A percentile compares a stretch with the other conserved stretches of the same genome.
phyloP scores from a whole-genome alignment of 2,113 vertebrate species.

The Crotalus viridis region DNA sequence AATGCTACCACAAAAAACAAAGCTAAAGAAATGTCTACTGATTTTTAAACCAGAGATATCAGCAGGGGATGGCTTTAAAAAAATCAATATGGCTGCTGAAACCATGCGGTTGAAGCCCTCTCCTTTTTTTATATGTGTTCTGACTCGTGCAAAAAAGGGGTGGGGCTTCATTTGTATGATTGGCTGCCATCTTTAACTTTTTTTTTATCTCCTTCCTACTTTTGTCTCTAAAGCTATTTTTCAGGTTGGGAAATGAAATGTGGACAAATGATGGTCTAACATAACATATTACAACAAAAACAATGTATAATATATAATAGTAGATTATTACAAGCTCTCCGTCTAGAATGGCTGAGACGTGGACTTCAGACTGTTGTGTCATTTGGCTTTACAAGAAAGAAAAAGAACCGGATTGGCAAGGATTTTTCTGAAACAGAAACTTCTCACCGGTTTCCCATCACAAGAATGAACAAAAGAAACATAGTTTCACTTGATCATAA shows the following conservation, averaged over 20 bases:
- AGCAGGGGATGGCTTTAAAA: neutral
- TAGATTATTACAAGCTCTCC: neutral
- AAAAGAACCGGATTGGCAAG: fast-evolving
- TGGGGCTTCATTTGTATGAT: neutral
- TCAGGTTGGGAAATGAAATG: neutral
- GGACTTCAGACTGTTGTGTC: fast-evolving
- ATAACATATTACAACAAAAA: neutral
- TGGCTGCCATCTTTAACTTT: neutral
- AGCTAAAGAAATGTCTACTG: neutral
- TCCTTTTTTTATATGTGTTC: neutral
- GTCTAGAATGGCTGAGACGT: neutral
- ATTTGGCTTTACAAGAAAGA: fast-evolving
- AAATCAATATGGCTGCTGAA: neutral
- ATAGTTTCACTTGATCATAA: neutral
- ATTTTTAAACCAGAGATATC: neutral
- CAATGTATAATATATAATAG: neutral
- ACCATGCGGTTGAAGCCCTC: neutral
- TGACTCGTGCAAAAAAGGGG: neutral
- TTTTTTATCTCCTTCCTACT: neutral
- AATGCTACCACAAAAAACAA: neutral
- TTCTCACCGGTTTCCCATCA: fast-evolving
- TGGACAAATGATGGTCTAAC: fast-evolving
- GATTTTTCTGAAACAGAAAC: neutral
- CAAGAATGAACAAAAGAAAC: neutral
- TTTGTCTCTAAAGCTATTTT: neutral